Conservation (phyloP, 1,140 invertebrate genomes). For the Drosophila novamexicana region DNA sequence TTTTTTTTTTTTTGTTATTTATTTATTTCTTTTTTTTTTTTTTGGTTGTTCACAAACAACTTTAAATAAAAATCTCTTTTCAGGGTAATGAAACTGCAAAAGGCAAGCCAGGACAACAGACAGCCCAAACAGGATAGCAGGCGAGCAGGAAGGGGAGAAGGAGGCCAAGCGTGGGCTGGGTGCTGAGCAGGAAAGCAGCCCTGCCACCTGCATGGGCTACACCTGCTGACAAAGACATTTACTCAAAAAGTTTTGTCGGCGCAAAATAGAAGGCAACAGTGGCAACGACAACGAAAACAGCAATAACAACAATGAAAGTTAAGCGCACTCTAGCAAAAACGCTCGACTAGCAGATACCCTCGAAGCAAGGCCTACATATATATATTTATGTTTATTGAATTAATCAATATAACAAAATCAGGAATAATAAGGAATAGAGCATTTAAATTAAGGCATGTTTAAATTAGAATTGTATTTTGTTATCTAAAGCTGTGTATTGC, state of each 20-base stretch:
- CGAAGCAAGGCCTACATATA: too few relatives aligned
- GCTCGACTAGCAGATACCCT: slow-evolving; percentile 3
- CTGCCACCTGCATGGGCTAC: slow-evolving; percentile 54
- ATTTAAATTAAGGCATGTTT: too few relatives aligned
- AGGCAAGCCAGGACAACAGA: slow-evolving; percentile 33
- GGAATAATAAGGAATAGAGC: too few relatives aligned
- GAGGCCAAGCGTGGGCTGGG: background rate
- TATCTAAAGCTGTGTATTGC: too few relatives aligned
- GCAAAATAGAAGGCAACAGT: slow-evolving; percentile 67
- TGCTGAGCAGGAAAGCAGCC: slow-evolving; percentile 23
- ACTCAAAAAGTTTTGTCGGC: slow-evolving; percentile 76
- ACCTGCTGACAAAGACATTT: slow-evolving; percentile 83
- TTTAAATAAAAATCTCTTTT: slow-evolving; percentile 82
- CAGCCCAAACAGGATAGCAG: slow-evolving; percentile 21
- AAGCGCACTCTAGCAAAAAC: background rate
- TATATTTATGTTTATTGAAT: background rate
- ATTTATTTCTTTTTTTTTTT: slow-evolving; percentile 42
- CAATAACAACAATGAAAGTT: slow-evolving; percentile 37
- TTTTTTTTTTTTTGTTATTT: slow-evolving; percentile 46
- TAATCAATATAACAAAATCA: background rate
- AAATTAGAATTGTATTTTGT: too few relatives aligned
- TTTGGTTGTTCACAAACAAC: slow-evolving; percentile 52
- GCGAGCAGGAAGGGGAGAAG: background rate
- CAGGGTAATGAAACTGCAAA: slow-evolving; percentile 75
- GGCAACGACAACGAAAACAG: slow-evolving; percentile 4